Percentiles rank a stretch among this genome's conserved stretches.
These are phyloP conservation scores for Poicephalus meyeri DNA, from an alignment of 2,113 vertebrate species.

Conservation along the genomic window DNA sequence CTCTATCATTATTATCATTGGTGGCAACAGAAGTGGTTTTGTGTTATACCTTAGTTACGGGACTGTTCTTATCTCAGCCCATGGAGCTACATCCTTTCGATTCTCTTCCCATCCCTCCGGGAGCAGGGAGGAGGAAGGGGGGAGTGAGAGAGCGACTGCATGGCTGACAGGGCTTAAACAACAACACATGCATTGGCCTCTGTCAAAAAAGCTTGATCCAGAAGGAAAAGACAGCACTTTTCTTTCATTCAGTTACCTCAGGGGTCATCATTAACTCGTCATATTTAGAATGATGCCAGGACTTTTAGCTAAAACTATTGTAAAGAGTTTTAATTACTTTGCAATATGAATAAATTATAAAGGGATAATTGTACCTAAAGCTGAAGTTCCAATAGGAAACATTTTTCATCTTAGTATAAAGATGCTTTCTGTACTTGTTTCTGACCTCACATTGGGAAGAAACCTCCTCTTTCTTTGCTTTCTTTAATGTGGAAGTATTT, in stretches of 20 bases:
- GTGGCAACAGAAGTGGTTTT: no score
- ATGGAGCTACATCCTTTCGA: no score
- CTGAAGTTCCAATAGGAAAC: neutral
- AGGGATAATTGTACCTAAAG: neutral
- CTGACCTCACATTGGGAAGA: neutral
- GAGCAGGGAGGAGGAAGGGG: no score
- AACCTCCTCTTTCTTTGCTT: neutral
- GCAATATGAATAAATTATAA: neutral
- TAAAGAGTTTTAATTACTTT: neutral
- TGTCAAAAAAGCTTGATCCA: neutral
- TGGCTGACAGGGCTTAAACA: no score
- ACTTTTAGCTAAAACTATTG: neutral
- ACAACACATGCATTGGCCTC: neutral
- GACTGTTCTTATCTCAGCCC: no score
- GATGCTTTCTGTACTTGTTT: neutral
- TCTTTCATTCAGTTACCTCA: neutral
- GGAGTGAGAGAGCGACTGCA: no score
- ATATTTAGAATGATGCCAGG: neutral
- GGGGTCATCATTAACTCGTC: neutral
- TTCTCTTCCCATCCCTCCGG: no score
- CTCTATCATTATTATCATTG: no score
- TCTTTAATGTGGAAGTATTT: neutral
- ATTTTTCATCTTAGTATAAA: neutral
- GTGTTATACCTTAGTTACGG: no score
- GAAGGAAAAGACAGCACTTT: neutral